phyloP scores from a whole-genome alignment of 2,797 vertebrate species.

The Macropus fuliginosus region DNA sequence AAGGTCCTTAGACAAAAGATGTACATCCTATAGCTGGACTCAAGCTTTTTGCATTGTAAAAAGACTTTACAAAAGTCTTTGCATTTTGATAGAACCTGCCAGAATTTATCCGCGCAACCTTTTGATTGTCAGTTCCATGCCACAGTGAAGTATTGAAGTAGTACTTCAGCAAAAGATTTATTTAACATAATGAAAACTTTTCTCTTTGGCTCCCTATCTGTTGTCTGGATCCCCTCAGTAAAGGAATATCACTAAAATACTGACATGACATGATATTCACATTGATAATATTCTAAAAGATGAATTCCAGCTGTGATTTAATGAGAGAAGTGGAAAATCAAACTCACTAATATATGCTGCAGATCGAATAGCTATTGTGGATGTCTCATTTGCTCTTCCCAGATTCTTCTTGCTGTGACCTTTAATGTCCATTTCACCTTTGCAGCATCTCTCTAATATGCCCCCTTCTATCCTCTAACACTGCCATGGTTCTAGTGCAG shows the following conservation, averaged over 20 bases:
- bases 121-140: background rate
- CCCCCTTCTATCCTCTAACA: background rate
- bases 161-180: background rate
- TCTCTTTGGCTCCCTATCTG: background rate
- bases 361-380: background rate
- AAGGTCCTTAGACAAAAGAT: background rate
- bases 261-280: background rate
- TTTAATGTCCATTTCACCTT: background rate
- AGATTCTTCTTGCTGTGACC: background rate
- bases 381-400: conserved; percentile 15
- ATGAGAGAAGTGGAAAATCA: conserved; percentile 9
- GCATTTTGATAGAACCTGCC: background rate
- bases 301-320: background rate
- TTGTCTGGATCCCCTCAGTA: conserved; percentile 36
- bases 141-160: background rate
- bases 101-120: background rate
- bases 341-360: background rate
- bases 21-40: background rate
- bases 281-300: background rate
- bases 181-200: conserved; percentile 19
- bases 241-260: background rate
- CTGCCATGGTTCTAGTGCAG: background rate
- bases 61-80: background rate
- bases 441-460: background rate
- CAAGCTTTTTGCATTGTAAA: background rate